Conservation (phyloP, 2,113 vertebrate genomes). For the Eleginops maclovinus region DNA sequence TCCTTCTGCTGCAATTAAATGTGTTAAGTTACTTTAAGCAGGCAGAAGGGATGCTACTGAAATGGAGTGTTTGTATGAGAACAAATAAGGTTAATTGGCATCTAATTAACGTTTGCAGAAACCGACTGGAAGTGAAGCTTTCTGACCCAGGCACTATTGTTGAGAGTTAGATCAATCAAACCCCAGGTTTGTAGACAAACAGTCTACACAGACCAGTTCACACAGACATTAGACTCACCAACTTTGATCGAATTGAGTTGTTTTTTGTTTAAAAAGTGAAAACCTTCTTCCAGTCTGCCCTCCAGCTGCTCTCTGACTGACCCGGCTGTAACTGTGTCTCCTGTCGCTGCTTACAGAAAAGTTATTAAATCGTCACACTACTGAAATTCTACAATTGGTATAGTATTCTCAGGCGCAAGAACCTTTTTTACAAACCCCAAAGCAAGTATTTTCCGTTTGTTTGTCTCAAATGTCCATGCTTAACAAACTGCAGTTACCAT, state of each 20-base stretch:
- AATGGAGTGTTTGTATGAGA: too few species aligned
- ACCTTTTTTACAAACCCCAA: neutral
- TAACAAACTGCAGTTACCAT: neutral
- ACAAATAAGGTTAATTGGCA: neutral
- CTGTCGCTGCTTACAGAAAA: neutral
- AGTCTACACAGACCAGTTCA: too few species aligned
- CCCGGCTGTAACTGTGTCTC: neutral
- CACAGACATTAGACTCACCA: neutral
- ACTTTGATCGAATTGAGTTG: too few species aligned
- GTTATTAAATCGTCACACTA: neutral
- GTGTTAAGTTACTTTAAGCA: neutral
- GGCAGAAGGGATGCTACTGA: neutral
- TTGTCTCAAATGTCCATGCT: neutral
- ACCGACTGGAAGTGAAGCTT: neutral
- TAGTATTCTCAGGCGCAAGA: neutral
- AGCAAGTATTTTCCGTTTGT: neutral
- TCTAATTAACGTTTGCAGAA: neutral
- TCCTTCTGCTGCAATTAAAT: neutral
- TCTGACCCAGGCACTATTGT: constrained; percentile 3
- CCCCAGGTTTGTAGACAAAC: too few species aligned
- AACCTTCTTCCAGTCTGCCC: neutral
- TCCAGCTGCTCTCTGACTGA: neutral
- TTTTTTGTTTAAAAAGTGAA: neutral
- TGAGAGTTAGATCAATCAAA: neutral
- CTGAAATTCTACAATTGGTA: neutral